Percentiles rank a stretch among this genome's conserved stretches.
Conservation (phyloP, 1,140 invertebrate genomes). For the Bombus superbus region DNA sequence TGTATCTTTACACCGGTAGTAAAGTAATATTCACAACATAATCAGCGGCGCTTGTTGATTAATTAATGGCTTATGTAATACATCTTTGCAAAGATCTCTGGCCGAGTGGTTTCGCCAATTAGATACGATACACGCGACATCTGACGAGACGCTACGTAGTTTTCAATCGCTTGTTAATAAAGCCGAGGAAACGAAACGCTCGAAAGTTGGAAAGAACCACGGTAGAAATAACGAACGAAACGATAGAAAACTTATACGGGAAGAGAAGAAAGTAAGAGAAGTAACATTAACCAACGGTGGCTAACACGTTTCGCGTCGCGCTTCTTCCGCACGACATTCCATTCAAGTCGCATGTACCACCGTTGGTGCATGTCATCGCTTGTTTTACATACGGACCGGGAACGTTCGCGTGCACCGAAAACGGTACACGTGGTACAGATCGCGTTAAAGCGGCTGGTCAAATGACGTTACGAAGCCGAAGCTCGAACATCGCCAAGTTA, state of each 20-base stretch:
- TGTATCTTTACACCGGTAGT: not conserved
- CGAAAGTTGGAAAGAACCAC: too few species aligned
- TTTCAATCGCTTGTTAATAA: too few species aligned
- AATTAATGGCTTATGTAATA: not conserved
- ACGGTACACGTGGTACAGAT: not conserved
- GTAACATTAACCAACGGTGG: not conserved
- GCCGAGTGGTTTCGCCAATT: not conserved
- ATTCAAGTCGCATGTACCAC: not conserved
- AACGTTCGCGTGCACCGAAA: not conserved
- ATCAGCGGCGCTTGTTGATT: not conserved
- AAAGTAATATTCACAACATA: not conserved
- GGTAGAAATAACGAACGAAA: not conserved
- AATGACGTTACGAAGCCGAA: not conserved
- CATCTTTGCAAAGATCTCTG: not conserved
- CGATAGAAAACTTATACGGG: not conserved
- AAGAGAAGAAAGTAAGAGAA: not conserved
- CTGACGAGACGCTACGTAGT: not conserved
- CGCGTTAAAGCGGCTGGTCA: not conserved
- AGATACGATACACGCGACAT: too few species aligned
- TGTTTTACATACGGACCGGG: not conserved
- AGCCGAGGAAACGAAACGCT: too few species aligned
- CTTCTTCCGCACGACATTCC: not conserved
- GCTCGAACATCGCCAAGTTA: not conserved
- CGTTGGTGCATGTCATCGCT: not conserved
- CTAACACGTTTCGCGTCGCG: not conserved